A percentile compares a stretch with the other conserved stretches of the same genome.
These are phyloP conservation scores for Salminus brasiliensis DNA, from an alignment of 2,113 vertebrate species.

Conservation along the genomic window DNA sequence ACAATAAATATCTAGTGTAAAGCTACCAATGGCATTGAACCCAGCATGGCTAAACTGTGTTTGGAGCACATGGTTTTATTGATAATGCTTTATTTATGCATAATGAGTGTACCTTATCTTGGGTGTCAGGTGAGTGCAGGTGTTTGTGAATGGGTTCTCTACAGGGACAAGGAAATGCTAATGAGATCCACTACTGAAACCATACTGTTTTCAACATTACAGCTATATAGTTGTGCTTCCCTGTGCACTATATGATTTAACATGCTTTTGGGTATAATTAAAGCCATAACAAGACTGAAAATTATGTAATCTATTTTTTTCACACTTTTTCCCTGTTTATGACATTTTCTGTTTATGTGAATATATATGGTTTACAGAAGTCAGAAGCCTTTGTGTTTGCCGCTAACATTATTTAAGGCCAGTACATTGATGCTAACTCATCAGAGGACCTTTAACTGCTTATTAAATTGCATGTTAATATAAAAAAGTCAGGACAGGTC, in stretches of 20 bases:
- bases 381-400: no score
- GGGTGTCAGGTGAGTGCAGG: constrained; percentile 57
- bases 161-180: constrained; percentile 46
- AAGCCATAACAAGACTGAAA: background rate
- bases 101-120: constrained; percentile 56
- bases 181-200: constrained; percentile 54
- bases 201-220: constrained; percentile 37
- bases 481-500: background rate
- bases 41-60: background rate
- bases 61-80: constrained; percentile 40
- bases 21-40: no score
- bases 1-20: no score
- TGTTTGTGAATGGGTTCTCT: constrained; percentile 49
- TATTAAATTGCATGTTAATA: no score
- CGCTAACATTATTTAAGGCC: no score
- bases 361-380: background rate
- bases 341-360: background rate
- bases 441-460: no score
- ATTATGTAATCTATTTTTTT: background rate
- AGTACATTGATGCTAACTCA: no score
- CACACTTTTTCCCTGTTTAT: background rate
- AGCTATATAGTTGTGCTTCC: constrained; percentile 29
- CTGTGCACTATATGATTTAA: constrained; percentile 3
- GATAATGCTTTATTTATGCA: constrained; percentile 58
- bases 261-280: constrained; percentile 9